Conservation (phyloP, 2,797 vertebrate species). For the Sylvilagus floridanus region DNA sequence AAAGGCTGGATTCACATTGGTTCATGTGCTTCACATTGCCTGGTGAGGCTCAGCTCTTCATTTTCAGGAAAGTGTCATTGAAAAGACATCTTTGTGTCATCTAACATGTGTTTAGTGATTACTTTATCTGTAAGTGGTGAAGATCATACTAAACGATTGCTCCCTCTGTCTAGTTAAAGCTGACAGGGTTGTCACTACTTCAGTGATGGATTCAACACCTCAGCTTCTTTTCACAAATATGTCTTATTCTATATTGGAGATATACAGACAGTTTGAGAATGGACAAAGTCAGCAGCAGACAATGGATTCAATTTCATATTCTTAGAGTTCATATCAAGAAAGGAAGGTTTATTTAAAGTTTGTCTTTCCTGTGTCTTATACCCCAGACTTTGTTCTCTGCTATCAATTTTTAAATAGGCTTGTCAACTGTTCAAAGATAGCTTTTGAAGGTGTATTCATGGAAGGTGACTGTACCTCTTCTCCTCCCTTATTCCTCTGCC, state of each 20-base stretch:
- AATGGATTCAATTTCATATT: conserved; percentile 37
- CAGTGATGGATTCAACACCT: conserved; percentile 68
- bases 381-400: not conserved
- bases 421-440: not conserved
- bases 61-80: conserved; percentile 78
- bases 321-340: conserved; percentile 10
- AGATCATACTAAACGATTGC: conserved; percentile 71
- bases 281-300: conserved; percentile 20
- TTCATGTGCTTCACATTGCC: conserved; percentile 45
- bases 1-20: not conserved
- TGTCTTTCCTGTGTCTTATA: not conserved
- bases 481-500: not conserved
- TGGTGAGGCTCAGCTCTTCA: conserved; percentile 66
- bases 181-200: conserved; percentile 78
- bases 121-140: conserved; percentile 75
- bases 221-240: conserved; percentile 65
- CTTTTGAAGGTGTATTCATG: not conserved
- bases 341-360: conserved; percentile 37
- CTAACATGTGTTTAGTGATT: conserved; percentile 77
- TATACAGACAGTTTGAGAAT: conserved; percentile 58
- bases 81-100: conserved; percentile 77
- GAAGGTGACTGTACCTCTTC: not conserved
- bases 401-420: conserved; percentile 1
- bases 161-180: conserved; percentile 79
- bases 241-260: conserved; percentile 67